These are phyloP conservation scores for Peromyscus attwateri DNA, from an alignment of 2,797 vertebrate species.

Conservation along the genomic window DNA sequence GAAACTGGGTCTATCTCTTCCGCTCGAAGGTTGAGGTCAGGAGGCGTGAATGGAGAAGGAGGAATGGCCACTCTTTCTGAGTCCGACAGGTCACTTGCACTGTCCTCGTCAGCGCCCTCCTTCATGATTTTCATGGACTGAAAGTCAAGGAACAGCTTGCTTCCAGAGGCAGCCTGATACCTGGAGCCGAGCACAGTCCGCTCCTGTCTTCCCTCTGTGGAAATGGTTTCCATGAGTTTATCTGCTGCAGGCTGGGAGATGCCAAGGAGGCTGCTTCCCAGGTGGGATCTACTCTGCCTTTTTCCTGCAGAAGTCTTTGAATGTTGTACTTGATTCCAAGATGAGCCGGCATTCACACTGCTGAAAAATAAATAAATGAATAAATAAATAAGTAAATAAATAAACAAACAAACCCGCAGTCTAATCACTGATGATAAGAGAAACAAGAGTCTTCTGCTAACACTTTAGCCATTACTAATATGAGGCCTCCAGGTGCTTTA, in stretches of 20 bases:
- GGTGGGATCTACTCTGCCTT: conserved; percentile 63
- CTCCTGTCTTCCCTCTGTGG: conserved; percentile 16
- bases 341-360: conserved; percentile 51
- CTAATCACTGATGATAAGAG: not conserved
- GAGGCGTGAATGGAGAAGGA: conserved; percentile 89
- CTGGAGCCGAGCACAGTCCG: conserved; percentile 12
- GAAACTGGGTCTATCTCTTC: conserved; percentile 90
- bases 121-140: conserved; percentile 86
- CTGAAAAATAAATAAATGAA: conserved; percentile 62
- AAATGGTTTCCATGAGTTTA: conserved; percentile 31
- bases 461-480: not conserved
- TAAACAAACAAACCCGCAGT: not conserved
- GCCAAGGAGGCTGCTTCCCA: conserved; percentile 46
- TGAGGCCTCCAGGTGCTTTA: not conserved
- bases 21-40: conserved; percentile 92
- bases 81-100: conserved; percentile 95
- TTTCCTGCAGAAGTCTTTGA: conserved; percentile 75
- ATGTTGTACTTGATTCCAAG: conserved; percentile 76
- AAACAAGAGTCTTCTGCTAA: not conserved
- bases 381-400: not conserved
- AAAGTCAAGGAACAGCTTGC: conserved; percentile 87
- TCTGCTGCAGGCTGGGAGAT: conserved; percentile 29
- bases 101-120: conserved; percentile 93
- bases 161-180: conserved; percentile 74
- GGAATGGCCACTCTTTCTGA: conserved; percentile 90